phyloP scores from a whole-genome alignment of 2,888 invertebrate species.

The Hypsopygia costalis region DNA sequence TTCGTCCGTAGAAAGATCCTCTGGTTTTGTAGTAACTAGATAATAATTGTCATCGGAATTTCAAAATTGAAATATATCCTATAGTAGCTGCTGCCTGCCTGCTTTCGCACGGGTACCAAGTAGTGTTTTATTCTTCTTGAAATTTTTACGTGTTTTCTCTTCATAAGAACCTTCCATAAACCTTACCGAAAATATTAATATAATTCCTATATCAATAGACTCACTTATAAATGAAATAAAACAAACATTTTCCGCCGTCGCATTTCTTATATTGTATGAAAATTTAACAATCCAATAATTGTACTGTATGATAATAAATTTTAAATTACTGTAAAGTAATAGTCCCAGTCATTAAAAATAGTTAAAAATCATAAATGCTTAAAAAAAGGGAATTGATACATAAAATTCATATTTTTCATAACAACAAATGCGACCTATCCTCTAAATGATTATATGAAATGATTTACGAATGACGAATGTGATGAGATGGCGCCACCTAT shows the following conservation, averaged over 20 bases:
- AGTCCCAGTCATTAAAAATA: slow-evolving; percentile 8
- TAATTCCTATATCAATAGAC: no score
- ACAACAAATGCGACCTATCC: slow-evolving; percentile 75
- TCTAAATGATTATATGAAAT: slow-evolving; percentile 56
- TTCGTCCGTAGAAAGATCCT: no score
- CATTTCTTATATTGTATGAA: slow-evolving; percentile 76
- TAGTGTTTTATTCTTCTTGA: no score
- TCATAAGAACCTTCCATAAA: no score
- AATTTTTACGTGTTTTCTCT: no score
- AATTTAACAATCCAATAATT: slow-evolving; percentile 42
- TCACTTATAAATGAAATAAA: slow-evolving; percentile 39
- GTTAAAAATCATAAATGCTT: slow-evolving; percentile 12
- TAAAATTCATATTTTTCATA: slow-evolving; percentile 49
- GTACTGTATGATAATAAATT: slow-evolving; percentile 11
- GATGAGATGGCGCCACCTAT: slow-evolving; percentile 56
- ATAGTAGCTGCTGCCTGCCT: no score
- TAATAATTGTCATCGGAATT: no score
- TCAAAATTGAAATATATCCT: no score
- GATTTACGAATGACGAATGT: slow-evolving; percentile 24
- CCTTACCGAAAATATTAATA: no score
- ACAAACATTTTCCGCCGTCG: slow-evolving; percentile 63
- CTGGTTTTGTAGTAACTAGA: no score
- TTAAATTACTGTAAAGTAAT: slow-evolving; percentile 5
- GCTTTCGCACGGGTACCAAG: no score
- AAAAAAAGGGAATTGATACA: slow-evolving; percentile 10